Percentiles rank a stretch among this genome's conserved stretches.
These are phyloP conservation scores for Thamnophis sirtalis DNA, from an alignment of 2,113 vertebrate species.

Conservation along the genomic window DNA sequence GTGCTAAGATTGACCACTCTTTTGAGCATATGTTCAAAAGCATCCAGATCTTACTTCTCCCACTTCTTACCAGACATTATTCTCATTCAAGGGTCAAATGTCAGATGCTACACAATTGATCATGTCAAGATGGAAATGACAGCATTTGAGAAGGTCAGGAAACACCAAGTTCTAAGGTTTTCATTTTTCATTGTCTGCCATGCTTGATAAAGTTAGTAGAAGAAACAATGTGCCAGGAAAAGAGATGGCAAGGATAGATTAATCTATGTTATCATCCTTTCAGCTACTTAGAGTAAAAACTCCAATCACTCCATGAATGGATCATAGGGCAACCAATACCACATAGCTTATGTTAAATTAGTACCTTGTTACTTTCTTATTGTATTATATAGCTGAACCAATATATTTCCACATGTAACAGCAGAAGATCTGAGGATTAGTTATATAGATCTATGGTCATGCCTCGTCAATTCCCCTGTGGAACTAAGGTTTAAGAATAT, in stretches of 20 bases:
- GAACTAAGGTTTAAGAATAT: not conserved
- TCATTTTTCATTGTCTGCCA: not conserved
- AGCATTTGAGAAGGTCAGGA: constrained; percentile 11
- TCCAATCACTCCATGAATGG: constrained; percentile 20
- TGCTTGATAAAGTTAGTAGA: constrained; percentile 4
- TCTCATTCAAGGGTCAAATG: not conserved
- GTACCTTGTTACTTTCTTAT: not conserved
- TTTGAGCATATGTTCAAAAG: not conserved
- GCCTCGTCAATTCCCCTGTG: not conserved
- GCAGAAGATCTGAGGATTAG: not conserved
- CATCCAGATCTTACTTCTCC: not conserved
- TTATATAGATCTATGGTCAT: not conserved
- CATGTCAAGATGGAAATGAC: not conserved
- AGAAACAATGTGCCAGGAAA: not conserved
- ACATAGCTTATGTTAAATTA: not conserved
- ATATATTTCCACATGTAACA: not conserved
- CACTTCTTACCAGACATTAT: not conserved
- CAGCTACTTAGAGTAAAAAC: constrained; percentile 13
- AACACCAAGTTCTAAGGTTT: not conserved
- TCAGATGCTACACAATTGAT: not conserved
- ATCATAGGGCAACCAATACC: not conserved
- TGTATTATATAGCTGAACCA: not conserved
- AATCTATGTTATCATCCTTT: constrained; percentile 26
- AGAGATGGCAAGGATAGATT: constrained; percentile 10
- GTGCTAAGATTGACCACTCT: not conserved